A percentile compares a stretch with the other conserved stretches of the same genome.
phyloP scores from a whole-genome alignment of 2,888 invertebrate genomes.

The Ferdinandea cuprea region DNA sequence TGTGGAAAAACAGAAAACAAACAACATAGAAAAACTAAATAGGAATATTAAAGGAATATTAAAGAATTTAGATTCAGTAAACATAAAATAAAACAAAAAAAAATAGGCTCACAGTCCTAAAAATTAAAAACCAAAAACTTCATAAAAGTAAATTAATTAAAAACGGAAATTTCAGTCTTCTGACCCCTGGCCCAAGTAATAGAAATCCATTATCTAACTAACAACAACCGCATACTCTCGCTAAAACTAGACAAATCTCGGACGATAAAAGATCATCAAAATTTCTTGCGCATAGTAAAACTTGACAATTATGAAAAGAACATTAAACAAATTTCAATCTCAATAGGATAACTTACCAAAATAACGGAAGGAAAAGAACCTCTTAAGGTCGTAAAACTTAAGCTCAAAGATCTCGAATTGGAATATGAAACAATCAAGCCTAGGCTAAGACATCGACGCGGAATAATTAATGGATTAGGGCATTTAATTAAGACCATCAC shows the following conservation, averaged over 20 bases:
- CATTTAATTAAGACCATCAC: conserved; percentile 2
- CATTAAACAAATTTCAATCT: conserved; percentile 11
- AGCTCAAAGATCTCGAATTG: conserved; percentile 17
- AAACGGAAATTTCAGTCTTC: neutral
- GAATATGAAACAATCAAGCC: conserved; percentile 1
- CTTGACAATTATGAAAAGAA: too few relatives aligned
- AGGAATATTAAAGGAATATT: neutral
- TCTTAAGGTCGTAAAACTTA: conserved; percentile 31
- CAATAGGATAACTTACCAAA: conserved; percentile 6
- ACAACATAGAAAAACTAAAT: conserved; percentile 13
- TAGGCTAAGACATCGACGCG: neutral
- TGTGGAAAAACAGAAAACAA: neutral
- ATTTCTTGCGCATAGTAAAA: neutral
- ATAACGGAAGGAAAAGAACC: too few relatives aligned
- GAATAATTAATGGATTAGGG: neutral
- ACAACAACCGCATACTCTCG: neutral
- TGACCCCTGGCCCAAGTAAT: neutral
- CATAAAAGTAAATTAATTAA: neutral
- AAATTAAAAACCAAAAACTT: conserved; percentile 1
- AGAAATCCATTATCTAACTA: neutral
- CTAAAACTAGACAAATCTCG: neutral
- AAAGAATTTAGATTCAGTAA: conserved; percentile 19
- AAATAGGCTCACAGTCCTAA: neutral
- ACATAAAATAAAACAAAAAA: conserved; percentile 10
- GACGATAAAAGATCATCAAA: neutral